Percentiles rank a stretch among this genome's conserved stretches.
These are phyloP conservation scores for Eupeodes luniger DNA, from an alignment of 2,888 invertebrate species.

Conservation along the genomic window DNA sequence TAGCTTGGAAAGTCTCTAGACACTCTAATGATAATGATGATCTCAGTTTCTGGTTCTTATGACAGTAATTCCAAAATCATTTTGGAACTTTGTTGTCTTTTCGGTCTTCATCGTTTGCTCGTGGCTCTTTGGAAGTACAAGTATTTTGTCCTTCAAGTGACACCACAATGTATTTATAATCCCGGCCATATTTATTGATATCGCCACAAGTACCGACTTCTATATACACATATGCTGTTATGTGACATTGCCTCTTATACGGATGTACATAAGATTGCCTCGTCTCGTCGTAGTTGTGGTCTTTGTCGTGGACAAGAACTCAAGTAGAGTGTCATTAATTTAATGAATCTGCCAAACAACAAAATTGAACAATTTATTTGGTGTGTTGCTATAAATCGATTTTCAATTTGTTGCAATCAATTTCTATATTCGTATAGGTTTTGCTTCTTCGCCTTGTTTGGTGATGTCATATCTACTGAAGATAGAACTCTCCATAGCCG, in stretches of 20 bases:
- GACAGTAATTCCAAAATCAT: constrained; percentile 42
- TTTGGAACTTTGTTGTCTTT: not conserved
- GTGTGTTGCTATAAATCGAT: constrained; percentile 73
- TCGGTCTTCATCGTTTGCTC: too few species aligned
- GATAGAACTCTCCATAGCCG: too few species aligned
- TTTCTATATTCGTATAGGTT: constrained; percentile 20
- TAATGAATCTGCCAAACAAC: constrained; percentile 60
- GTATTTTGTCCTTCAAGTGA: constrained; percentile 2
- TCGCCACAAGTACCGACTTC: not conserved
- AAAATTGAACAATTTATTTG: constrained; percentile 72
- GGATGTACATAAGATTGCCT: not conserved
- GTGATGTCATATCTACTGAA: too few species aligned
- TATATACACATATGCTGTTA: not conserved
- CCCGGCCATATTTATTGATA: not conserved
- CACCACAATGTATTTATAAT: constrained; percentile 1
- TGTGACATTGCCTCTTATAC: not conserved
- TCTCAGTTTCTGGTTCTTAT: constrained; percentile 28
- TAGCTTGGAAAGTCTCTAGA: not conserved
- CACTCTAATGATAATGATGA: constrained; percentile 15
- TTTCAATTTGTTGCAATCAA: constrained; percentile 75
- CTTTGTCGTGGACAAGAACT: not conserved
- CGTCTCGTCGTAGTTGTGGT: not conserved
- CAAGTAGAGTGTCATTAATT: constrained; percentile 62
- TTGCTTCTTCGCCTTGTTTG: too few species aligned
- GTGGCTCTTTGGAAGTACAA: not conserved